These are phyloP conservation scores for Hydropsyche tenuis DNA, from an alignment of 1,140 invertebrate genomes.

Conservation along the genomic window DNA sequence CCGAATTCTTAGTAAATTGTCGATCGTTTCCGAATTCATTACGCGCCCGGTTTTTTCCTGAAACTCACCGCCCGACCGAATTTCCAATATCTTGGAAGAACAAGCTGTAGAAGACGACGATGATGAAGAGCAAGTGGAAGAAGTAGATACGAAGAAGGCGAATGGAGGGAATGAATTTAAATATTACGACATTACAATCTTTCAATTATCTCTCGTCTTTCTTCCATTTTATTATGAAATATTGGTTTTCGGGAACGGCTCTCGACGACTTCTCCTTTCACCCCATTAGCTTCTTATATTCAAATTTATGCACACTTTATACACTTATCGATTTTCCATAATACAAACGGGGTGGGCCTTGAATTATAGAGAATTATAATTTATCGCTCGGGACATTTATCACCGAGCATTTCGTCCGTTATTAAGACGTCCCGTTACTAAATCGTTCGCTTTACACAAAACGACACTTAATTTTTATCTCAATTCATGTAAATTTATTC, in stretches of 20 bases:
- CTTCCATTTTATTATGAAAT: constrained; percentile 21
- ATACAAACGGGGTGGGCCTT: too few relatives aligned
- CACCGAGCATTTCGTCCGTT: background rate
- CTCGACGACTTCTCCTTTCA: constrained; percentile 10
- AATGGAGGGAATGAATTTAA: constrained; percentile 11
- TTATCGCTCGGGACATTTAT: background rate
- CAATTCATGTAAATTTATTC: too few relatives aligned
- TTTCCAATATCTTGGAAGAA: background rate
- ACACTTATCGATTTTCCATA: background rate
- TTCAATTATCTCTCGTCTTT: constrained; percentile 28
- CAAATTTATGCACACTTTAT: constrained; percentile 8
- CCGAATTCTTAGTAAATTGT: constrained; percentile 6
- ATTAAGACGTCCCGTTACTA: background rate
- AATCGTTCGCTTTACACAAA: too few relatives aligned
- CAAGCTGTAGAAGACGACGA: background rate
- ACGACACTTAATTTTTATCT: too few relatives aligned
- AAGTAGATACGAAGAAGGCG: background rate
- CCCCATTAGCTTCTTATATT: constrained; percentile 19
- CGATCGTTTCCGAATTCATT: constrained; percentile 11
- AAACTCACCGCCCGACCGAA: constrained; percentile 1
- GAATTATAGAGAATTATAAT: constrained; percentile 1
- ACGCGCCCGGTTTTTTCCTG: background rate
- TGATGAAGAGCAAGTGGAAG: background rate
- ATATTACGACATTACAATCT: constrained; percentile 25
- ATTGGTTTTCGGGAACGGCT: background rate